Conservation (phyloP, 2,797 vertebrate genomes). For the Notamacropus eugenii region DNA sequence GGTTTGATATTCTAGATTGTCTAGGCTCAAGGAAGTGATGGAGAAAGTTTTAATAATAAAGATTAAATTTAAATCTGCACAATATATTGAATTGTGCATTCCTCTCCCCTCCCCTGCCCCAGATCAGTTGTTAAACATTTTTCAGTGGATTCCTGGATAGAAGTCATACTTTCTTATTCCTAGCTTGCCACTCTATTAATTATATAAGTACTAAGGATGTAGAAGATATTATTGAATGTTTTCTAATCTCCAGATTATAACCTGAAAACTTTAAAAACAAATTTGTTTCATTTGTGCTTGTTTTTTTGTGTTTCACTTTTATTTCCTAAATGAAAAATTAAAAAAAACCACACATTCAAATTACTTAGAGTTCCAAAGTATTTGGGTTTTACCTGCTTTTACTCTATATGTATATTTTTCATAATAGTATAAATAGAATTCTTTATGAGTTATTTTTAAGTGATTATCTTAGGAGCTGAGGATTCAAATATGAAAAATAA, state of each 20-base stretch:
- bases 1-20: neutral
- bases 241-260: neutral
- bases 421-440: neutral
- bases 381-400: neutral
- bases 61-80: neutral
- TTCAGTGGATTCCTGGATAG: neutral
- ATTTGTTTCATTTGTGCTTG: neutral
- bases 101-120: neutral
- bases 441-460: neutral
- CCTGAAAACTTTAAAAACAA: neutral
- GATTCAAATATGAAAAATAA: neutral
- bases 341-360: neutral
- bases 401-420: neutral
- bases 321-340: neutral
- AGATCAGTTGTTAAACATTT: neutral
- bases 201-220: neutral
- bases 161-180: neutral
- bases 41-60: neutral
- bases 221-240: neutral
- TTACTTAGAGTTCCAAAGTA: neutral
- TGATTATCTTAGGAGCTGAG: neutral
- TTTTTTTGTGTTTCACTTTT: neutral
- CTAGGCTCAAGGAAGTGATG: neutral
- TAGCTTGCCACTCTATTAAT: neutral
- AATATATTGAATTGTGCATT: neutral